phyloP scores from a whole-genome alignment of 1,140 invertebrate species.

The Adoxophyes honmai region DNA sequence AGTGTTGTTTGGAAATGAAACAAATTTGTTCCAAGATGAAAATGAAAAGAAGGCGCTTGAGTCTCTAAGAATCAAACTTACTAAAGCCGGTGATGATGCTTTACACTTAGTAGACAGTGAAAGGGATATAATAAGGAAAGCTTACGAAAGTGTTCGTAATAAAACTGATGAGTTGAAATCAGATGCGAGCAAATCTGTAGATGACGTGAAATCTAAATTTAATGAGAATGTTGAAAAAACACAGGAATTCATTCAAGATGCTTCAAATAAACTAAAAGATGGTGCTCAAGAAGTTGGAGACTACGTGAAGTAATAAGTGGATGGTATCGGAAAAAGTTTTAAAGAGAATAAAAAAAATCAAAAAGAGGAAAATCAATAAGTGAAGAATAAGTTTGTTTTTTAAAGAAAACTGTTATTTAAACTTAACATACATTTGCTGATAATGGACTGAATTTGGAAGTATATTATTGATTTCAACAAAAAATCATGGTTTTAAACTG shows the following conservation, averaged over 20 bases:
- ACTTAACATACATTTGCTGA: too few species aligned
- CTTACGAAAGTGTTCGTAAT: not conserved
- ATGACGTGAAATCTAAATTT: not conserved
- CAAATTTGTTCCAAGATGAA: not conserved
- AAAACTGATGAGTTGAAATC: not conserved
- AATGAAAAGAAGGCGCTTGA: not conserved
- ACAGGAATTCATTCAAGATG: conserved; percentile 6
- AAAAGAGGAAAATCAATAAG: too few species aligned
- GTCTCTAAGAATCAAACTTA: not conserved
- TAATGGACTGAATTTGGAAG: too few species aligned
- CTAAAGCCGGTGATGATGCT: not conserved
- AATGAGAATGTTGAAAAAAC: conserved; percentile 1
- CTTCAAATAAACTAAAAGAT: not conserved
- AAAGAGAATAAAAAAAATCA: not conserved
- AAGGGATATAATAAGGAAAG: not conserved
- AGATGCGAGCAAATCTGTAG: not conserved
- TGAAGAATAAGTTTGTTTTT: too few species aligned
- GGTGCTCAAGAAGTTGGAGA: conserved; percentile 1
- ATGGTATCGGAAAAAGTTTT: not conserved
- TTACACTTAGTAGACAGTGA: not conserved
- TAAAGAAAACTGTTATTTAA: too few species aligned
- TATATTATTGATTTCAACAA: too few species aligned
- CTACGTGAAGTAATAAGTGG: not conserved
- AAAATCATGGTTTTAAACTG: too few species aligned
- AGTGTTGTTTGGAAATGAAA: not conserved